These are phyloP conservation scores for Pseudomyrmex concolor DNA, from an alignment of 1,140 invertebrate genomes.

Conservation along the genomic window DNA sequence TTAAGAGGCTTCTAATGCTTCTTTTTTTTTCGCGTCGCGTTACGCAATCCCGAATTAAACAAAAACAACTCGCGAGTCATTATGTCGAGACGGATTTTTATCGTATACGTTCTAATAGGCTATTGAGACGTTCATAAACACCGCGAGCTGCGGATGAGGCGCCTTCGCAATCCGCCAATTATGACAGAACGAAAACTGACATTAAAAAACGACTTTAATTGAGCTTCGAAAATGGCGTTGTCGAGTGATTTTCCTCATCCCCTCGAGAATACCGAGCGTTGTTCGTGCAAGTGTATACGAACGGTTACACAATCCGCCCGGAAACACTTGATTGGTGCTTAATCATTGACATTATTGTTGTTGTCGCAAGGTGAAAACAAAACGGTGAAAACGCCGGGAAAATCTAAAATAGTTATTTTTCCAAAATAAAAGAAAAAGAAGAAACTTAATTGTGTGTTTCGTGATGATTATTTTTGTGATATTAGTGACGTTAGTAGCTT, in stretches of 20 bases:
- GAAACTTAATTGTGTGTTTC: neutral
- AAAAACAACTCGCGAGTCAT: slow-evolving; percentile 15
- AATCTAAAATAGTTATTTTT: slow-evolving; percentile 2
- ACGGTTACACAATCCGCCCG: slow-evolving; percentile 69
- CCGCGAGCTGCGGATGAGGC: slow-evolving; percentile 6
- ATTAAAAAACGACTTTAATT: slow-evolving; percentile 66
- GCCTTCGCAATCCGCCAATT: slow-evolving; percentile 55
- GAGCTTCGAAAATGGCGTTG: slow-evolving; percentile 60
- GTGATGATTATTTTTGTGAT: neutral
- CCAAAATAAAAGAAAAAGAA: neutral
- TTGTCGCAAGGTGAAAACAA: slow-evolving; percentile 5
- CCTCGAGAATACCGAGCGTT: slow-evolving; percentile 35
- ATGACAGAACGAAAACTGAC: slow-evolving; percentile 66
- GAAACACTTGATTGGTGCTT: slow-evolving; percentile 69
- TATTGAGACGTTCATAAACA: neutral
- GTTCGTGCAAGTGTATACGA: neutral
- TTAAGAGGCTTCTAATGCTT: neutral
- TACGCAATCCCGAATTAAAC: slow-evolving; percentile 30
- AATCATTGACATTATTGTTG: slow-evolving; percentile 64
- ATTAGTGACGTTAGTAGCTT: slow-evolving; percentile 1
- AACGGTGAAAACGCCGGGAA: slow-evolving; percentile 5
- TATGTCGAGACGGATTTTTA: neutral
- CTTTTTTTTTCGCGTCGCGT: neutral
- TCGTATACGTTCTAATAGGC: neutral
- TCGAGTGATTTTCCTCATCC: slow-evolving; percentile 63